Evolutionary conservation across 2,888 invertebrate genomes (phyloP).

Genomic region (Phytoseiulus persimilis): DNA sequence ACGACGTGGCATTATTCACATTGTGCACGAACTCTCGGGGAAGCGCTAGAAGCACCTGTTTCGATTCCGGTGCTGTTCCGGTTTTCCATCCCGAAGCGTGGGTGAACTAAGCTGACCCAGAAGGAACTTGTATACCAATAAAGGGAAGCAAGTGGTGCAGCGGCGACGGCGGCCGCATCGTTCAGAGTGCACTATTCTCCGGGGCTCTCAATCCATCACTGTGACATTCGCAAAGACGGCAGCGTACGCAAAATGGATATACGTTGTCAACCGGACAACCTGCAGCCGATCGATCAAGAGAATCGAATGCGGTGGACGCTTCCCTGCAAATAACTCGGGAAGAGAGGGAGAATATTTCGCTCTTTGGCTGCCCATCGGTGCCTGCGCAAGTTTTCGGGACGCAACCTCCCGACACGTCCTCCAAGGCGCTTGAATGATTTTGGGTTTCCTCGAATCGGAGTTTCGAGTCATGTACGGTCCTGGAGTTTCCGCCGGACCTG

Average conservation of each 20-base stretch:
- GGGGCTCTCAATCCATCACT: background rate
- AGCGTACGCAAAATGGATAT: constrained; percentile 5
- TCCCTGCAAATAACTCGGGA: background rate
- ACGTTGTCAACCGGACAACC: constrained; percentile 5
- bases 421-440: background rate
- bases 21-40: background rate
- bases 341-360: background rate
- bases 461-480: no score
- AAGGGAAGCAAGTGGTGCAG: background rate
- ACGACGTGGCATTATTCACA: background rate
- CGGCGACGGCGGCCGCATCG: background rate
- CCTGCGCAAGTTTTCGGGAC: background rate
- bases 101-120: background rate
- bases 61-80: background rate
- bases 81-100: background rate
- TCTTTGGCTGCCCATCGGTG: background rate
- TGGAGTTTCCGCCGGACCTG: no score
- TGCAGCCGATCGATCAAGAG: background rate
- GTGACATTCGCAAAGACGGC: background rate
- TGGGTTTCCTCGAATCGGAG: no score
- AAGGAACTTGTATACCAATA: background rate
- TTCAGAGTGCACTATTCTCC: background rate
- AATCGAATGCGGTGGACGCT: background rate
- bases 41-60: background rate
- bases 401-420: background rate